Conservation (phyloP, 2,113 vertebrate species). For the Nipponia nippon region DNA sequence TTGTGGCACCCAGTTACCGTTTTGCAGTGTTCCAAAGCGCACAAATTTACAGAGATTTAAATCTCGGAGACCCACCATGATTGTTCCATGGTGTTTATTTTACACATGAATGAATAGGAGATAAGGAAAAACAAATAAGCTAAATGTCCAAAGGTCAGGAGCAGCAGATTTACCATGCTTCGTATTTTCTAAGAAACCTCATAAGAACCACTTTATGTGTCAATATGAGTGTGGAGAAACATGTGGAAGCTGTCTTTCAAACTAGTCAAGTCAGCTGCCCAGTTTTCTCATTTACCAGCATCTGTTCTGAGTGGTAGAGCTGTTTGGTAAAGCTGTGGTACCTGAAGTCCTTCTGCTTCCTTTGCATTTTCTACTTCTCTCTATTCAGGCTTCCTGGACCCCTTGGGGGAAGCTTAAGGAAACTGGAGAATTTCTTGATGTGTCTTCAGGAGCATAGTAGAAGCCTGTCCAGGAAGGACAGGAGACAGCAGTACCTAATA, state of each 20-base stretch:
- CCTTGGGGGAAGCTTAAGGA: background rate
- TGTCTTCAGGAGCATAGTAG: background rate
- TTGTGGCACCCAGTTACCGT: background rate
- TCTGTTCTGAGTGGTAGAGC: background rate
- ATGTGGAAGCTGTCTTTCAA: background rate
- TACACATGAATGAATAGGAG: background rate
- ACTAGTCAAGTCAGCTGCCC: background rate
- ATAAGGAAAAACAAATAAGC: background rate
- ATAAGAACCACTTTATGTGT: background rate
- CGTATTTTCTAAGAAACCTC: background rate
- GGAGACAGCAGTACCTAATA: background rate
- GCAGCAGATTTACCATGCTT: background rate
- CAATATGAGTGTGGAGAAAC: background rate
- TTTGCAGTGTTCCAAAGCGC: background rate
- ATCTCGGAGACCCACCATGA: background rate
- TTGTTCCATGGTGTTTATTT: background rate
- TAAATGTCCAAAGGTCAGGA: background rate
- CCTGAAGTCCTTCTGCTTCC: background rate
- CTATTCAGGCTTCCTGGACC: background rate
- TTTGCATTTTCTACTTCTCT: background rate
- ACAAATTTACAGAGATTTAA: background rate
- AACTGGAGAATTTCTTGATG: background rate
- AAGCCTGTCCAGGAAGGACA: background rate
- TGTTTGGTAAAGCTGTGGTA: background rate
- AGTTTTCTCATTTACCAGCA: background rate